Evolutionary conservation across 2,888 invertebrate species (phyloP).

Genomic region (Zele albiditarsus): DNA sequence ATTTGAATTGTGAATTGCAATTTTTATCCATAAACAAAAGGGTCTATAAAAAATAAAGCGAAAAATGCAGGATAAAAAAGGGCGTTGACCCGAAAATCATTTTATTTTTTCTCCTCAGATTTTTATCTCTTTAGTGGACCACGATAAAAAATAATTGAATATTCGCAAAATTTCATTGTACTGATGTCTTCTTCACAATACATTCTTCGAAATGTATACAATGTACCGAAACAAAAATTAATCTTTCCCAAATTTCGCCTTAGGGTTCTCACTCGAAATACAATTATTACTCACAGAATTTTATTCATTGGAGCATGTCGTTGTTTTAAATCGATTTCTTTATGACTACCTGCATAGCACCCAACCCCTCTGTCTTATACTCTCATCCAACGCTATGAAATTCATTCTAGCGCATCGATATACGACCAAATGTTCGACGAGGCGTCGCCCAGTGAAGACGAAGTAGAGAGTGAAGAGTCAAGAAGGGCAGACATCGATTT

Average conservation of each 20-base stretch:
- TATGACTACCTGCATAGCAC: conserved; percentile 17
- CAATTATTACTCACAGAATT: background rate
- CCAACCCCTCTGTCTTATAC: conserved; percentile 28
- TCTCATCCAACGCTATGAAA: conserved; percentile 31
- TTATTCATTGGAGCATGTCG: conserved; percentile 22
- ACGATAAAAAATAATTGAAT: no score
- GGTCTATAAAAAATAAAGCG: no score
- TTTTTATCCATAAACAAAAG: background rate
- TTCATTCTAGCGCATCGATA: conserved; percentile 46
- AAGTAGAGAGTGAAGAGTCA: conserved; percentile 14
- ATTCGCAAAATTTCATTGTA: no score
- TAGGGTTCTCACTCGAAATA: no score
- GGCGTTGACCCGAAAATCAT: no score
- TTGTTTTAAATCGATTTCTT: conserved; percentile 34
- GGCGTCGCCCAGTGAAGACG: background rate
- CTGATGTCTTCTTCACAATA: no score
- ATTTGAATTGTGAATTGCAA: background rate
- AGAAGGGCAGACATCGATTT: conserved; percentile 27
- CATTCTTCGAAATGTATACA: no score
- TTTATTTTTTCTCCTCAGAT: no score
- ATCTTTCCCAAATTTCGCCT: no score
- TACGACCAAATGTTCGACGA: conserved; percentile 17
- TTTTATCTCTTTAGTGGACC: no score
- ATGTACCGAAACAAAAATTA: no score
- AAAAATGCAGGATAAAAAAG: no score